Evolutionary conservation across 2,113 vertebrate species (phyloP).

Genomic region (Lophotis ruficrista): DNA sequence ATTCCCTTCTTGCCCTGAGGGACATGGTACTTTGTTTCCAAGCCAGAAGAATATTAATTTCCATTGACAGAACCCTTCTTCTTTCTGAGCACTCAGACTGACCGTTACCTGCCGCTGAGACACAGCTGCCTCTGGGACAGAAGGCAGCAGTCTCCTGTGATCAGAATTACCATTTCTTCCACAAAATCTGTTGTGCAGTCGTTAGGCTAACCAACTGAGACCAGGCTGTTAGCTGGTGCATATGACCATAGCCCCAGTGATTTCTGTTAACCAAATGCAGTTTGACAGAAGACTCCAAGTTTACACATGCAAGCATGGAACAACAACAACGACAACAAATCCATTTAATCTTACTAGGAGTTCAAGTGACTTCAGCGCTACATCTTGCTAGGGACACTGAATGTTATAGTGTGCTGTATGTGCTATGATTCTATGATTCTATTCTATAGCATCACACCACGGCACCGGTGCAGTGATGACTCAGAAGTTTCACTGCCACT

Average conservation of each 20-base stretch:
- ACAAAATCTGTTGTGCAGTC: background rate
- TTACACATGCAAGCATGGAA: background rate
- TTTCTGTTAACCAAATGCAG: background rate
- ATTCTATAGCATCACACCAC: background rate
- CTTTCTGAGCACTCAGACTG: background rate
- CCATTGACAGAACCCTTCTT: background rate
- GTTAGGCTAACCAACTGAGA: background rate
- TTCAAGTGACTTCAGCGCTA: background rate
- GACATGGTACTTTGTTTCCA: background rate
- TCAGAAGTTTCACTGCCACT: background rate
- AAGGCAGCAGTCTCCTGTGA: background rate
- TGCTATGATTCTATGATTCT: too few species aligned
- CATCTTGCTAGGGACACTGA: background rate
- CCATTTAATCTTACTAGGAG: background rate
- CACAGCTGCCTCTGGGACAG: background rate
- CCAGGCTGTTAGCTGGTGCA: background rate
- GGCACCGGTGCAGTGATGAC: background rate
- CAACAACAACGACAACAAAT: background rate
- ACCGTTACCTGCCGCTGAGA: background rate
- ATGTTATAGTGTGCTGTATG: background rate
- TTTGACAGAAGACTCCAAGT: background rate
- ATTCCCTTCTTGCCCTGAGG: slow-evolving; percentile 6
- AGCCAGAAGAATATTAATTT: background rate
- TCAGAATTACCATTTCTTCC: background rate
- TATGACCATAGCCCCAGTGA: background rate